Conservation (phyloP, 2,113 vertebrate genomes). For the Nerophis ophidion region DNA sequence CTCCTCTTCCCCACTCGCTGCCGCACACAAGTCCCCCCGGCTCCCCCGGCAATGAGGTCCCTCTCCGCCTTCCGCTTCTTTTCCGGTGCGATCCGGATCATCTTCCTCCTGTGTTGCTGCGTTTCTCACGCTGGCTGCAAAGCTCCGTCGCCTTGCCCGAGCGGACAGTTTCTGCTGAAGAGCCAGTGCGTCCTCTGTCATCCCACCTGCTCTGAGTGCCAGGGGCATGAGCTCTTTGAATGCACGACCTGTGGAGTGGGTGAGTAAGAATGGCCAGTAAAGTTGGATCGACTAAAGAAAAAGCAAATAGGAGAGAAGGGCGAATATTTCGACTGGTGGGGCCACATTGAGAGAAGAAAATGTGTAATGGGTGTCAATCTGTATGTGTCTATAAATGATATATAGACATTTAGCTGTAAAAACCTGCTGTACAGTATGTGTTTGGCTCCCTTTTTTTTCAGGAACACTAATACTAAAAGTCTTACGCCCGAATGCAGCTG, state of each 20-base stretch:
- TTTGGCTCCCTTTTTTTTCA: too few relatives aligned
- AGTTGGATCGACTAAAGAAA: too few relatives aligned
- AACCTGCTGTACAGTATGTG: too few relatives aligned
- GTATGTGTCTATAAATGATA: too few relatives aligned
- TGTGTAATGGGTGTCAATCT: too few relatives aligned
- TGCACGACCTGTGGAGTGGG: constrained; percentile 70
- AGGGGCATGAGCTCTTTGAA: constrained; percentile 68
- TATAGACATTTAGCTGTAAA: too few relatives aligned
- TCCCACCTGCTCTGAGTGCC: constrained; percentile 70
- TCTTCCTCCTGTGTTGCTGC: constrained; percentile 28
- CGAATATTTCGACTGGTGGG: too few relatives aligned
- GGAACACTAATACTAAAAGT: too few relatives aligned
- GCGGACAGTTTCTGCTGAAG: constrained; percentile 66
- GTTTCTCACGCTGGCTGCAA: constrained; percentile 30
- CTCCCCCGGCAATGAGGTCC: constrained; percentile 49
- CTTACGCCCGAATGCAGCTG: too few relatives aligned
- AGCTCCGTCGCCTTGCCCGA: constrained; percentile 53
- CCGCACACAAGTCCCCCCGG: constrained; percentile 6
- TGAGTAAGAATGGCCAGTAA: constrained; percentile 36
- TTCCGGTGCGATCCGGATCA: constrained; percentile 20
- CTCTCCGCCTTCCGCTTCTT: not conserved
- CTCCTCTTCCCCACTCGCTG: constrained; percentile 11
- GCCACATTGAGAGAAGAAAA: too few relatives aligned
- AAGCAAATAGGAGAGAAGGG: too few relatives aligned
- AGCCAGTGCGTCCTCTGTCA: constrained; percentile 71